phyloP scores from a whole-genome alignment of 2,888 invertebrate species.

The Hoplodrina blanda region DNA sequence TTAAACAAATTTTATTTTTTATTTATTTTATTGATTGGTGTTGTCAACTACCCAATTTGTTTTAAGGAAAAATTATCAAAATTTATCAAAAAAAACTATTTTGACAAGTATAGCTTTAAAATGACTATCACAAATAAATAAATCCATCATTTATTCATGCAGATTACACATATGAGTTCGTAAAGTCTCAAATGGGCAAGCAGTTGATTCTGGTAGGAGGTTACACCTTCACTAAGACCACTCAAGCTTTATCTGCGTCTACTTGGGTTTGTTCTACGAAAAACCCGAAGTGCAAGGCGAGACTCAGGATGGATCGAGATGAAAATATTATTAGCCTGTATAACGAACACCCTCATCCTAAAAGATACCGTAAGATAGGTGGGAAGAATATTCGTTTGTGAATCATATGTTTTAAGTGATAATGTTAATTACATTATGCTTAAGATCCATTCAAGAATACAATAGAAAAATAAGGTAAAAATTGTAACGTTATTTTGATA shows the following conservation, averaged over 20 bases:
- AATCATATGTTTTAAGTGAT: background rate
- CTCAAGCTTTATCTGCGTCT: slow-evolving; percentile 51
- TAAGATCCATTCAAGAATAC: too few relatives aligned
- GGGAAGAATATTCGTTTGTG: slow-evolving; percentile 4
- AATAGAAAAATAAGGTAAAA: too few relatives aligned
- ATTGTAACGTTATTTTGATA: too few relatives aligned
- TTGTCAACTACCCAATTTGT: too few relatives aligned
- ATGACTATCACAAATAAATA: too few relatives aligned
- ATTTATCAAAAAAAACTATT: too few relatives aligned
- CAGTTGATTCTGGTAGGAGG: slow-evolving; percentile 67
- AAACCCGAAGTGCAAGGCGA: slow-evolving; percentile 60
- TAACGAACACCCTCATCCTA: slow-evolving; percentile 44
- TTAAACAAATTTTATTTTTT: too few relatives aligned
- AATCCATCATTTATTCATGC: background rate
- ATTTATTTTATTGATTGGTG: too few relatives aligned
- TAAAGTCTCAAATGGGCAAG: slow-evolving; percentile 52
- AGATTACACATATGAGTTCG: slow-evolving; percentile 33
- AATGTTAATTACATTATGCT: background rate
- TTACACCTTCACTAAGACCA: slow-evolving; percentile 62
- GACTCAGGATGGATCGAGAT: slow-evolving; percentile 25
- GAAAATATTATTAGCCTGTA: slow-evolving; percentile 19
- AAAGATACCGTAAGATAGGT: background rate
- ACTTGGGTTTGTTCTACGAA: slow-evolving; percentile 71
- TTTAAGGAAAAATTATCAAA: too few relatives aligned
- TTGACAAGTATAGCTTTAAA: too few relatives aligned